Evolutionary conservation across 2,888 invertebrate species (phyloP), one percentile per base, ranked within the genome.

Genomic region (Monopis laevigella): DNA sequence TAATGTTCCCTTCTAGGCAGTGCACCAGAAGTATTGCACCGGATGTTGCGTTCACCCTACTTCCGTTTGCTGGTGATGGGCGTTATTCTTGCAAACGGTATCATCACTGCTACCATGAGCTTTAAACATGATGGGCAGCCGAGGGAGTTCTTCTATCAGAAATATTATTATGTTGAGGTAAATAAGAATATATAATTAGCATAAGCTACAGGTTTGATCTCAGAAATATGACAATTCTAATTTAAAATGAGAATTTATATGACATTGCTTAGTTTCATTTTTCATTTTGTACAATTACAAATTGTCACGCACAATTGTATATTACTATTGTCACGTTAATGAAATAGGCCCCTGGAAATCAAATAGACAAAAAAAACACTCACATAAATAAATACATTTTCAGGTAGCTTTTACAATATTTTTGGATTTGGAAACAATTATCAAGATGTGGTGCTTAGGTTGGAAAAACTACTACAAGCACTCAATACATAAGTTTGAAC

Each of bases 371-470:
- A n/a, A n/a, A n/a, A n/a, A n/a, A 7, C 18, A 6, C 7, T n/a
- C 13, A 17, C 18, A 5, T 5, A 17, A 5, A 17, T 2, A 17
- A 40, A 26, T 36, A 28, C 14, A 2, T 46, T 78, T 81, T 43
- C 67, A 90, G 88, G 88, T 96, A 48, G 92, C 92, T 1, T 99
- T 99, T 64, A 99, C 99, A 0, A 86, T 96, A 45, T 87, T 99
- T 51, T 86, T 99, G 60, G 92, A 97, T 62, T 74, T 98, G 47
- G 99, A 99, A 75, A 94, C 95, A 0, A 62, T 97, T 24, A 94
- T 99, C 61, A 99, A 99, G 80, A 92, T 99, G 51, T 96, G 96
- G 90, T 98, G 98, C 60, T 83, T 98, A 39, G 98, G 98, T 2
- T 92, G 97, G 84, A 86, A 91, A 43, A 94, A 96, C 8, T 99